These are phyloP conservation scores for Lutjanus campechanus DNA, from an alignment of 2,797 vertebrate species.

Conservation along the genomic window DNA sequence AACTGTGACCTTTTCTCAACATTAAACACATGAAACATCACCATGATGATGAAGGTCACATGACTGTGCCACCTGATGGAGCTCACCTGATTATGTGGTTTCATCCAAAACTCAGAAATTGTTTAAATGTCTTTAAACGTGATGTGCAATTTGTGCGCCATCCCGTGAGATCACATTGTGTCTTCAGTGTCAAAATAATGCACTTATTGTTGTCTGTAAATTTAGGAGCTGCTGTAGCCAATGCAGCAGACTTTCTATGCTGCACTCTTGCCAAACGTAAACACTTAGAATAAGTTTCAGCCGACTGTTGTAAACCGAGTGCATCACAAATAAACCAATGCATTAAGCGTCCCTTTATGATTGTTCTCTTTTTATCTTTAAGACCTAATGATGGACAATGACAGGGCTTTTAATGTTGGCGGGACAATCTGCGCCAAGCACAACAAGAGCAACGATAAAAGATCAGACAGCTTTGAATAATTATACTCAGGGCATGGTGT, in stretches of 20 bases:
- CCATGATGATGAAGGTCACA: no score
- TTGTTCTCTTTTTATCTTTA: conserved; percentile 47
- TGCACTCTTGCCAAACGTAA: neutral
- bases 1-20: no score
- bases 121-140: no score
- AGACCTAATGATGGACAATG: conserved; percentile 63
- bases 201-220: neutral
- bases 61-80: no score
- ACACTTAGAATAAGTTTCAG: no score
- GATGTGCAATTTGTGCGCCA: no score
- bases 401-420: conserved; percentile 49
- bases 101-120: no score
- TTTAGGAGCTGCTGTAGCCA: neutral
- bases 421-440: conserved; percentile 66
- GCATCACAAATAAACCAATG: conserved; percentile 2
- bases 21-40: no score
- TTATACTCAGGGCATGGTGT: conserved; percentile 57
- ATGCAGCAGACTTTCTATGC: neutral
- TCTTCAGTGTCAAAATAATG: neutral
- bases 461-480: conserved; percentile 74
- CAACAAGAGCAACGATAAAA: conserved; percentile 69
- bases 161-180: no score
- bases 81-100: no score
- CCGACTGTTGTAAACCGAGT: neutral
- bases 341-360: neutral